Evolutionary conservation across 2,888 invertebrate genomes (phyloP).

Genomic region (Drosophila birchii): DNA sequence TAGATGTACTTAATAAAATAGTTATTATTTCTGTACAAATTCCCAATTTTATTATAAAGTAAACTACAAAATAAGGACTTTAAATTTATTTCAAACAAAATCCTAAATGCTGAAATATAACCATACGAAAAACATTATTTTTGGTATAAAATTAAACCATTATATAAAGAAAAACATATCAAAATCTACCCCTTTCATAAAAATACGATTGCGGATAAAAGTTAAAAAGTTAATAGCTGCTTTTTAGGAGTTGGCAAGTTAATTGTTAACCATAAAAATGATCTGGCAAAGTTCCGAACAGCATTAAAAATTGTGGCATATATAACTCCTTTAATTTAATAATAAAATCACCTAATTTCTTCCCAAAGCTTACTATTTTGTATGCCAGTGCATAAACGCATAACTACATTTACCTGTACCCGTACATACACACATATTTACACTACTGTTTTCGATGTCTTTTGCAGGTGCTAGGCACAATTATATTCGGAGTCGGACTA

Average conservation of each 20-base stretch:
- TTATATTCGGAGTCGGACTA: slow-evolving; percentile 88
- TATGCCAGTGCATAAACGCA: slow-evolving; percentile 13
- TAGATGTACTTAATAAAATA: too few species aligned
- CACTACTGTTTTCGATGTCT: slow-evolving; percentile 4
- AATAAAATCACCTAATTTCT: neutral
- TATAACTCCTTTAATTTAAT: neutral
- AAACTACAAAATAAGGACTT: neutral
- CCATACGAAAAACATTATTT: neutral
- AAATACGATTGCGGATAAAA: too few species aligned
- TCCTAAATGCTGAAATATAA: too few species aligned
- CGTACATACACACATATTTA: slow-evolving; percentile 6
- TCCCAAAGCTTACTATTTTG: neutral
- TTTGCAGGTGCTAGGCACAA: slow-evolving; percentile 86
- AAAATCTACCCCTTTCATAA: too few species aligned
- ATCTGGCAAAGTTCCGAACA: neutral
- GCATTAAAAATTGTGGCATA: neutral
- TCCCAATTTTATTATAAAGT: neutral
- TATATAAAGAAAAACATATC: too few species aligned
- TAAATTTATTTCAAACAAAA: neutral
- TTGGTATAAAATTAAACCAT: neutral
- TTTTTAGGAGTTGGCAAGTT: too few species aligned
- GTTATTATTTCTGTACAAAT: neutral
- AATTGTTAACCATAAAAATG: neutral
- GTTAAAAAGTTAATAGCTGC: neutral
- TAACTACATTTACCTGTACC: slow-evolving; percentile 9